phyloP scores from a whole-genome alignment of 2,113 vertebrate species.

The Montifringilla adamsi region DNA sequence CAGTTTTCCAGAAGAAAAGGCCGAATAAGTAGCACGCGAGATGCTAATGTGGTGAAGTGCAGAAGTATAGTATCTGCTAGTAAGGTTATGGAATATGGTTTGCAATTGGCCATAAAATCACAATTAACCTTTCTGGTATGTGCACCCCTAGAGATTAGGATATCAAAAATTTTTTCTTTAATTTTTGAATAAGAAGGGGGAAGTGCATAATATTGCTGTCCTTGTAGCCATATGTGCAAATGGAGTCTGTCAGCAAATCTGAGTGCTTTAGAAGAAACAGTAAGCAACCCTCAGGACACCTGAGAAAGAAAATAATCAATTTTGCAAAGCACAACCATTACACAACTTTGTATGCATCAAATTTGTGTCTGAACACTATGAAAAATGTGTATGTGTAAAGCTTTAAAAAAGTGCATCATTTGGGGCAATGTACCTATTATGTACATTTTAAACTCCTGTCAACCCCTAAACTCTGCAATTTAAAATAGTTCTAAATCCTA shows the following conservation, averaged over 20 bases:
- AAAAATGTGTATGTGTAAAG: accelerated
- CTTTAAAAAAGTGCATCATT: accelerated
- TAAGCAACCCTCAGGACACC: background rate
- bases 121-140: background rate
- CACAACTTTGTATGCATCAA: background rate
- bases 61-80: background rate
- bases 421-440: accelerated
- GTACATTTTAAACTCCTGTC: background rate
- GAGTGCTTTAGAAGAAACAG: background rate
- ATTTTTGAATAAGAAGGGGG: background rate
- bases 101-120: background rate
- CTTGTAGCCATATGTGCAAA: background rate
- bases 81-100: background rate
- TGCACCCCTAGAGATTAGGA: background rate
- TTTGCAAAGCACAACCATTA: background rate
- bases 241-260: background rate
- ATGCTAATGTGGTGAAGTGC: background rate
- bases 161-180: background rate
- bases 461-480: background rate
- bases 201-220: background rate
- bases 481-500: background rate
- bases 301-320: background rate
- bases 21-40: background rate
- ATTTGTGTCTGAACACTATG: background rate
- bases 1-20: background rate